Percentiles rank a stretch among this genome's conserved stretches.
Conservation (phyloP, 2,113 vertebrate genomes). For the Globicephala melas region DNA sequence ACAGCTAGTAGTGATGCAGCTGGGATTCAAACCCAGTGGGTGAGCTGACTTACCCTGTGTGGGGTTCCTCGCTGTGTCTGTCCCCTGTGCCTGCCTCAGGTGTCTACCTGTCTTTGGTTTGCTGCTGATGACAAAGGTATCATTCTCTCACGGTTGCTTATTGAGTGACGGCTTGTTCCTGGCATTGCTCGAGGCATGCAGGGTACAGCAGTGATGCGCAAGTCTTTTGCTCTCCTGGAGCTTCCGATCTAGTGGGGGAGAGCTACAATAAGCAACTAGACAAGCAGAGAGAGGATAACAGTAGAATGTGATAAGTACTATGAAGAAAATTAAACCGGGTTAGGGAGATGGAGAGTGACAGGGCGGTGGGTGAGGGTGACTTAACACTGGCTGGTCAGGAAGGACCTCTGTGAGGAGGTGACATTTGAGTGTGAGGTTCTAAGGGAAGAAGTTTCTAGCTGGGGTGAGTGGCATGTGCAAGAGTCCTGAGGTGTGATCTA, state of each 20-base stretch:
- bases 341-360: neutral
- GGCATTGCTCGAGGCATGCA: neutral
- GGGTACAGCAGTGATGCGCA: neutral
- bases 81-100: neutral
- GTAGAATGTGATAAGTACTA: neutral
- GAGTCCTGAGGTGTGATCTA: neutral
- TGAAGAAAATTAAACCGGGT: neutral
- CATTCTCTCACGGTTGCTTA: neutral
- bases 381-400: neutral
- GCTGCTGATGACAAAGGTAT: neutral
- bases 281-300: neutral
- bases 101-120: neutral
- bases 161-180: neutral
- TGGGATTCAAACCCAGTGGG: neutral
- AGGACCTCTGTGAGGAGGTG: neutral
- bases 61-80: too few species aligned
- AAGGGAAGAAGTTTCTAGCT: neutral
- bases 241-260: neutral
- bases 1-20: neutral
- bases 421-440: neutral
- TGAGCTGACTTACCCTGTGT: neutral
- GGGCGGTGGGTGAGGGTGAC: fast-evolving
- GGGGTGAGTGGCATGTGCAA: too few species aligned
- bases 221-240: neutral
- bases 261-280: too few species aligned